Conservation (phyloP, 2,113 vertebrate species). For the Pseudolaguvia tuberculata region DNA sequence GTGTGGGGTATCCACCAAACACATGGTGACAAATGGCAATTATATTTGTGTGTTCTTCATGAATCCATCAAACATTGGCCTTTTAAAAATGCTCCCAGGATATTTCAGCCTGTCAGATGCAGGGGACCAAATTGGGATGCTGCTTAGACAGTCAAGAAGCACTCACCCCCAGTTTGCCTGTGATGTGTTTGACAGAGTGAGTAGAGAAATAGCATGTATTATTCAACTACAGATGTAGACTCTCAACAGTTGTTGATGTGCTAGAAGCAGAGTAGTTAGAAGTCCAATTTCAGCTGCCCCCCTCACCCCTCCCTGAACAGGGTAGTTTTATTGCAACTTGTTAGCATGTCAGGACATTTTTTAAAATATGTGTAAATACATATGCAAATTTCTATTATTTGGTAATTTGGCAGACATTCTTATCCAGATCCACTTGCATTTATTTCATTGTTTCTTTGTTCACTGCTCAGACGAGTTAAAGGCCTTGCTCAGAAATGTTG, state of each 20-base stretch:
- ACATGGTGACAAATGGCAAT: constrained; percentile 78
- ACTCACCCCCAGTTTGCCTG: constrained; percentile 69
- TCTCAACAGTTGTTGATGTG: constrained; percentile 76
- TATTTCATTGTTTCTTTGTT: too few relatives aligned
- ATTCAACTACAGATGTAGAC: constrained; percentile 77
- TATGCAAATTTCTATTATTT: too few relatives aligned
- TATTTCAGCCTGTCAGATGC: constrained; percentile 75
- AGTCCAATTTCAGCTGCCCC: constrained; percentile 63
- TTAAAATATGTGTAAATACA: constrained; percentile 14
- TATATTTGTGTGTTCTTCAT: constrained; percentile 81
- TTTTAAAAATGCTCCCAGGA: constrained; percentile 79
- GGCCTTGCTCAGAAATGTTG: too few relatives aligned
- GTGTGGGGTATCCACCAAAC: constrained; percentile 66
- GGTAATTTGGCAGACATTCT: too few relatives aligned
- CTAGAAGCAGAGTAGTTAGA: constrained; percentile 67
- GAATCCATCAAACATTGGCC: constrained; percentile 80
- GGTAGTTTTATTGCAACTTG: too few relatives aligned
- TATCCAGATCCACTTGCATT: too few relatives aligned
- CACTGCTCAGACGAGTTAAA: too few relatives aligned
- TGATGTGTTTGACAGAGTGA: constrained; percentile 76
- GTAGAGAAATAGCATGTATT: constrained; percentile 74
- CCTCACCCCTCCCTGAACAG: neutral
- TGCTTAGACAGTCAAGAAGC: constrained; percentile 74
- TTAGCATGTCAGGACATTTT: constrained; percentile 38
- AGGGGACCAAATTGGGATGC: constrained; percentile 76